Base-by-base conservation (phyloP, 2,797 vertebrate genomes). In the Darevskia nairensis region DNA sequence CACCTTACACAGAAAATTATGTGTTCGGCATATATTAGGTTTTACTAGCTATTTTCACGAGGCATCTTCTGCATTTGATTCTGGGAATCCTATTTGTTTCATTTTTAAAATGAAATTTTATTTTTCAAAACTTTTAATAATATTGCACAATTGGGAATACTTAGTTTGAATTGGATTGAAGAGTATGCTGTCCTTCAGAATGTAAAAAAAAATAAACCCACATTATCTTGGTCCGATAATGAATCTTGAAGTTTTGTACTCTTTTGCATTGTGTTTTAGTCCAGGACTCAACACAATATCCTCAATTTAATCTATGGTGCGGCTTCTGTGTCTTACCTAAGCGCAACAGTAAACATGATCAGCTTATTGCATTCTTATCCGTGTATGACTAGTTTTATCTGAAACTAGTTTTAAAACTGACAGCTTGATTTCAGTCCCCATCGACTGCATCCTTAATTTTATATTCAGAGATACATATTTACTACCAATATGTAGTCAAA, bases 331-430 rank as follows among this genome's bases (percentile, higher is more conserved):
- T 84, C 87, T 94, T 93, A 92, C 89, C 92, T 88, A 86, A 89
- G 92, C 94, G 91, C 90, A 92, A 96, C 93, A 96, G 86, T 95
- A 94, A 95, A 92, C 80, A 89, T 94, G 89, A 91, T 78, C 93
- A 90, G 90, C 46, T 6, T 88, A 90, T 92, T 89, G 1, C 89
- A 85, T 76, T 94, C 82, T 87, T 95, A 74, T 90, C 92, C 86
- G 2, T 94, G 19, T 91, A 68, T 94, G 84, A 77, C 89, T 94
- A 91, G 81, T 91, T 92, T 92, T 93, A 89, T 92, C 71, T 90
- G 88, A 95, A 94, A 93, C 88, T 94, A 84, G 68, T 91, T 84
- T 91, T 91, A 93, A 94, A 83, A 78, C 89, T 84, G 84, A 92
- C 84, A 90, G 88, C 84, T 79, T 82, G 81, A 84, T 78, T 86